Conservation (phyloP, 2,797 vertebrate species). For the Rachycentron canadum region DNA sequence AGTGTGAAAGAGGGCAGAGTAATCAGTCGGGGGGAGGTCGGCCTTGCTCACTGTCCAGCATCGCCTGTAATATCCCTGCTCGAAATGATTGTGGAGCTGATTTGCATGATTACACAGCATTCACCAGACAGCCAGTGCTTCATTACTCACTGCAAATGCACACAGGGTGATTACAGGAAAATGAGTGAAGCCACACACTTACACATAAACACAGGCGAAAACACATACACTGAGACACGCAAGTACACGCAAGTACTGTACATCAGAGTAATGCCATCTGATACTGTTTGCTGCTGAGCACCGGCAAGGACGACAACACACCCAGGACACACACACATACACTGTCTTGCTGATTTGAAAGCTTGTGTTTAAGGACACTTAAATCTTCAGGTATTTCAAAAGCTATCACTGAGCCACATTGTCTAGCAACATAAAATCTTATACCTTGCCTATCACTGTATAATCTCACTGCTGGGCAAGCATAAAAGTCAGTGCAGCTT, state of each 20-base stretch:
- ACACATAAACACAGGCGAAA: background rate
- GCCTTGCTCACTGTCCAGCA: constrained; percentile 51
- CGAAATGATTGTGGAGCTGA: constrained; percentile 56
- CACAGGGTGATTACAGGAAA: constrained; percentile 56
- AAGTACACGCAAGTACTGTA: constrained; percentile 37
- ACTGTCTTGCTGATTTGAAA: constrained; percentile 1
- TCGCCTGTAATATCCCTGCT: constrained; percentile 58
- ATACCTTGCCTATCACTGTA: constrained; percentile 9
- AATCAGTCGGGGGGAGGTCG: constrained; percentile 65
- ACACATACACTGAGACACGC: constrained; percentile 32
- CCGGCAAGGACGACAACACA: constrained; percentile 27
- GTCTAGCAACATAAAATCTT: constrained; percentile 24
- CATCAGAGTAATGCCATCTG: constrained; percentile 55
- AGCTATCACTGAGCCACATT: constrained; percentile 14
- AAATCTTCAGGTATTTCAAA: constrained; percentile 34
- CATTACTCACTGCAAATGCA: constrained; percentile 61
- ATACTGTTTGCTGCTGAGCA: constrained; percentile 51
- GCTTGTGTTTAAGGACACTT: constrained; percentile 25
- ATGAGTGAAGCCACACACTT: constrained; percentile 32
- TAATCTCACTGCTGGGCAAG: constrained; percentile 23
- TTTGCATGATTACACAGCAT: constrained; percentile 80
- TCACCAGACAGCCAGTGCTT: constrained; percentile 64
- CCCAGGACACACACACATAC: constrained; percentile 5
- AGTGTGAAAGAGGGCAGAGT: constrained; percentile 38
- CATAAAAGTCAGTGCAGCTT: constrained; percentile 22